Evolutionary conservation across 2,797 vertebrate genomes (phyloP).

Genomic region (Kryptopterus vitreolus): DNA sequence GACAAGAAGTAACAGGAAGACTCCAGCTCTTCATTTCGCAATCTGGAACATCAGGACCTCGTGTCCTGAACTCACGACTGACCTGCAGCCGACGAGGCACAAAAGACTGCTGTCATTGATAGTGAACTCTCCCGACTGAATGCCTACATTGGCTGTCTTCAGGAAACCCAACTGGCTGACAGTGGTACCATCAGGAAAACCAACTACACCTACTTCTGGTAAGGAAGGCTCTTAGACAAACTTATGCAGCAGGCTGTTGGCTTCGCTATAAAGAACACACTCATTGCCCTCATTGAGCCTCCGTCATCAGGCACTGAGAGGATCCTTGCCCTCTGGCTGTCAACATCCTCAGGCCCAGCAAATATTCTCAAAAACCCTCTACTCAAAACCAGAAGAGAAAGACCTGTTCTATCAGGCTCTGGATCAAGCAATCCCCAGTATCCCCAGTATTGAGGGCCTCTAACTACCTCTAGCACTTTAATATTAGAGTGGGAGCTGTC

Average conservation of each 20-base stretch:
- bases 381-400: conserved; percentile 10
- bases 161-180: conserved; percentile 22
- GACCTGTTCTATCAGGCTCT: conserved; percentile 28
- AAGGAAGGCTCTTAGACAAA: neutral
- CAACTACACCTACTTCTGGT: neutral
- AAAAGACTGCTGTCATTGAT: neutral
- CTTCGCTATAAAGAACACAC: conserved; percentile 28
- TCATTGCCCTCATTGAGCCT: too few species aligned
- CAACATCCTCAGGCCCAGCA: neutral
- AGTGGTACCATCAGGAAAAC: conserved; percentile 26
- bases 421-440: neutral
- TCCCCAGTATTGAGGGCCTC: conserved; percentile 19
- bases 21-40: neutral
- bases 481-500: conserved; percentile 25
- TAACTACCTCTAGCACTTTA: conserved; percentile 20
- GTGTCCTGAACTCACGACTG: neutral
- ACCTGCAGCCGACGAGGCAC: neutral
- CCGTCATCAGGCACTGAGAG: too few species aligned
- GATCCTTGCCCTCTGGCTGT: neutral
- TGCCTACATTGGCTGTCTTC: neutral
- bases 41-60: neutral
- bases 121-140: neutral
- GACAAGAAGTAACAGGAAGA: neutral
- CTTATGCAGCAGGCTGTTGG: neutral
- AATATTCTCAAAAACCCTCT: conserved; percentile 19